phyloP scores from a whole-genome alignment of 2,888 invertebrate genomes.

The Drosophila melanosoma region DNA sequence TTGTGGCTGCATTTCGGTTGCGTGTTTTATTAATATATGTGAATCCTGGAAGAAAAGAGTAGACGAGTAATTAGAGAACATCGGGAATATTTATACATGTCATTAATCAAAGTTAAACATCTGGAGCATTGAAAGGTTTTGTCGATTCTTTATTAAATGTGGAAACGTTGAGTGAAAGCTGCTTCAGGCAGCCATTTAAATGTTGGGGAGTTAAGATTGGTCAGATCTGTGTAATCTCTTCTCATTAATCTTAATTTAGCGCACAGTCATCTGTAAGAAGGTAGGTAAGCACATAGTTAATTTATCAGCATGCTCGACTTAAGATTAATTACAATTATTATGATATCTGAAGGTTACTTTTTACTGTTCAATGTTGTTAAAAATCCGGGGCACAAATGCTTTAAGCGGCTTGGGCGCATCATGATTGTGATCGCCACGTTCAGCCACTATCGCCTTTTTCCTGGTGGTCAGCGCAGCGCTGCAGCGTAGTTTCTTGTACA shows the following conservation, averaged over 20 bases:
- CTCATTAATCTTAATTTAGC: background rate
- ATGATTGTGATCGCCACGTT: conserved; percentile 82
- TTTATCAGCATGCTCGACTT: background rate
- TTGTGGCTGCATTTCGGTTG: background rate
- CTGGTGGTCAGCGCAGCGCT: conserved; percentile 78
- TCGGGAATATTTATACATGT: background rate
- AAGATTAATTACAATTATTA: background rate
- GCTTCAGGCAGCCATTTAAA: background rate
- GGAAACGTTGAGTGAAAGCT: background rate
- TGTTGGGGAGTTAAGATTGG: background rate
- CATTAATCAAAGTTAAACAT: conserved; percentile 11
- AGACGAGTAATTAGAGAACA: background rate
- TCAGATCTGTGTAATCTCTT: background rate
- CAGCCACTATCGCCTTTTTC: conserved; percentile 68
- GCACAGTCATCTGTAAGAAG: background rate
- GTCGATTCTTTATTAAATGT: conserved; percentile 30
- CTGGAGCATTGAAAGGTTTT: background rate
- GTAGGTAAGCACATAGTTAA: background rate
- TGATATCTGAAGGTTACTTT: background rate
- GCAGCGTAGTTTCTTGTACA: conserved; percentile 78
- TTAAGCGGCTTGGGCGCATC: conserved; percentile 62
- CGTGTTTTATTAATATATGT: conserved; percentile 15
- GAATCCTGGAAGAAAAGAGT: conserved; percentile 25
- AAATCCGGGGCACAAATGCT: conserved; percentile 53
- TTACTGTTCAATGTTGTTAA: conserved; percentile 2